A percentile compares a stretch with the other conserved stretches of the same genome.
These are phyloP conservation scores for Anoplopoma fimbria DNA, from an alignment of 2,113 vertebrate species.

Conservation along the genomic window DNA sequence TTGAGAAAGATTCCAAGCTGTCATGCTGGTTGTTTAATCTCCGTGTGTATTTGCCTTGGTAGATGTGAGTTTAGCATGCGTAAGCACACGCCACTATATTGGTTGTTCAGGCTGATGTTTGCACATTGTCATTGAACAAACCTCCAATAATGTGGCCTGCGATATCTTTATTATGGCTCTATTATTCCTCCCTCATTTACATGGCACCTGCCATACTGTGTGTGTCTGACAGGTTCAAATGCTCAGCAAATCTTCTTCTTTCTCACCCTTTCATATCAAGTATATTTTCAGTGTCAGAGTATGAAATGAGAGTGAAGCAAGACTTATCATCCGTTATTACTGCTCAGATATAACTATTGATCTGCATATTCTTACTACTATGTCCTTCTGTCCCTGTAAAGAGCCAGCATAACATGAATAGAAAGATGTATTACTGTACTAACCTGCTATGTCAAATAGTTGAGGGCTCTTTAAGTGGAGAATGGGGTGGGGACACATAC, in stretches of 20 bases:
- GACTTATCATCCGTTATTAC: background rate
- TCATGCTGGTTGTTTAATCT: slow-evolving; percentile 41
- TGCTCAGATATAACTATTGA: background rate
- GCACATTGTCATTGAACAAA: slow-evolving; percentile 1
- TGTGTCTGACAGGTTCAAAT: background rate
- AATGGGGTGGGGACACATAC: slow-evolving; percentile 42
- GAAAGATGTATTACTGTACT: background rate
- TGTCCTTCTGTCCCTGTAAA: background rate
- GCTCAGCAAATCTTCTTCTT: background rate
- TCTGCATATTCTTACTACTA: background rate
- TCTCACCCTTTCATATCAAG: background rate
- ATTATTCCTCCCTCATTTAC: background rate
- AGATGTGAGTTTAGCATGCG: background rate
- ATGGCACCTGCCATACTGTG: background rate
- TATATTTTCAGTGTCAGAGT: background rate
- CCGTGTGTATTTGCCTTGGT: slow-evolving; percentile 38
- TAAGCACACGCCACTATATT: background rate
- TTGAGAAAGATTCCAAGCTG: background rate
- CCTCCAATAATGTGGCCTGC: background rate
- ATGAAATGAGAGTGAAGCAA: background rate
- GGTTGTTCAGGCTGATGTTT: slow-evolving; percentile 32
- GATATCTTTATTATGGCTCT: background rate
- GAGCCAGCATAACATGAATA: background rate
- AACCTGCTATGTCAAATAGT: background rate
- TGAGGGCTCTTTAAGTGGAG: slow-evolving; percentile 64